These are phyloP conservation scores for Anableps anableps DNA, from an alignment of 2,797 vertebrate species.

Conservation along the genomic window DNA sequence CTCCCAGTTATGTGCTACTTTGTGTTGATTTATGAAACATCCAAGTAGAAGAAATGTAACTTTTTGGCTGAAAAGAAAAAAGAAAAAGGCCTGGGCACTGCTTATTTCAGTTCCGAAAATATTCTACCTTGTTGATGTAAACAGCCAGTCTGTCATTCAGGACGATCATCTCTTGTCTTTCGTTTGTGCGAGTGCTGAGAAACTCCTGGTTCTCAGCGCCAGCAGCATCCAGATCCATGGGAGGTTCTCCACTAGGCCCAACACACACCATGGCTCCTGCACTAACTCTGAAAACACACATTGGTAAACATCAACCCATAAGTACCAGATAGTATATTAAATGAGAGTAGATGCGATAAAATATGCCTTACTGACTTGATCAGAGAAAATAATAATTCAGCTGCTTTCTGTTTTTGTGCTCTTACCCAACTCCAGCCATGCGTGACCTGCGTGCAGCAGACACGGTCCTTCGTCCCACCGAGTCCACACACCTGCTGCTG, in stretches of 20 bases:
- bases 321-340: background rate
- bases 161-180: conserved; percentile 77
- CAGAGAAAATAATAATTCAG: background rate
- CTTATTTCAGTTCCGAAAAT: background rate
- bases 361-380: background rate
- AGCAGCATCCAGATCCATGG: conserved; percentile 76
- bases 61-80: background rate
- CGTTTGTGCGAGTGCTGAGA: conserved; percentile 69
- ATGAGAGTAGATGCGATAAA: background rate
- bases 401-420: too few species aligned
- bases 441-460: conserved; percentile 74
- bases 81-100: too few species aligned
- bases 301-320: background rate
- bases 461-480: conserved; percentile 72
- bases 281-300: conserved; percentile 56
- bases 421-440: conserved; percentile 72
- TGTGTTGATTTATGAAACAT: background rate
- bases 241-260: conserved; percentile 59
- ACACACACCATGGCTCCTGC: conserved; percentile 69
- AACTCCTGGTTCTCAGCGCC: conserved; percentile 79
- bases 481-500: conserved; percentile 59
- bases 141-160: conserved; percentile 82
- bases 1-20: background rate
- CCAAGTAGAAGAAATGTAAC: background rate
- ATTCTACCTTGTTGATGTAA: conserved; percentile 78